Evolutionary conservation across 2,888 invertebrate genomes (phyloP).

Genomic region (Listrodromus nycthemerus): DNA sequence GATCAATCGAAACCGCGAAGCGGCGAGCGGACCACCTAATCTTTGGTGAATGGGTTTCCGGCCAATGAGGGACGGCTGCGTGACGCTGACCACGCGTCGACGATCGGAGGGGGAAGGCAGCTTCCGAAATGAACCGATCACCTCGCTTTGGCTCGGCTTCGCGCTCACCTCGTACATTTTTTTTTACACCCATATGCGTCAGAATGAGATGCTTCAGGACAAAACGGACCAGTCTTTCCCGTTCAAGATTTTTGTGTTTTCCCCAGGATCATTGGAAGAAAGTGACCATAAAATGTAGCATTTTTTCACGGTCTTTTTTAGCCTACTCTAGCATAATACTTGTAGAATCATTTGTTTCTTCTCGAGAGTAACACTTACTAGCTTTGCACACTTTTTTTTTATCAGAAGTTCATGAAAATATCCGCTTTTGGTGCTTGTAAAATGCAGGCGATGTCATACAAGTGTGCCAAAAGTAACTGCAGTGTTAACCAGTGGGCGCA

Average conservation of each 20-base stretch:
- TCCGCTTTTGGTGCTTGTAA: no score
- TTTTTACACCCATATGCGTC: slow-evolving; percentile 5
- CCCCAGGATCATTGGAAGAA: neutral
- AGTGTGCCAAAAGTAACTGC: no score
- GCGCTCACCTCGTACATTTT: slow-evolving; percentile 1
- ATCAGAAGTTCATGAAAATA: no score
- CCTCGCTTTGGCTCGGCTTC: slow-evolving; percentile 34
- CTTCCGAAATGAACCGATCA: slow-evolving; percentile 46
- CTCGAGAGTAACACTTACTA: no score
- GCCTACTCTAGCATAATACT: no score
- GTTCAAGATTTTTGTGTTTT: neutral
- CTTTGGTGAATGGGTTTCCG: slow-evolving; percentile 55
- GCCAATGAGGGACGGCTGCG: slow-evolving; percentile 26
- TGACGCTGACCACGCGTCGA: slow-evolving; percentile 40
- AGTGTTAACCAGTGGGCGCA: no score
- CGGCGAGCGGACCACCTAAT: slow-evolving; percentile 45
- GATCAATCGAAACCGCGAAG: slow-evolving; percentile 47
- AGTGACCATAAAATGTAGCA: no score
- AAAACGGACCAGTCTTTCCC: neutral
- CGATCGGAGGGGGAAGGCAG: slow-evolving; percentile 6
- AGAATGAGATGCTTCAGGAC: neutral
- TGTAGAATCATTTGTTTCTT: no score
- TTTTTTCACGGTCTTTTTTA: no score
- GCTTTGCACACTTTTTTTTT: no score
- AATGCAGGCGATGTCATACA: no score